Base-by-base conservation (phyloP, 2,797 vertebrate genomes). In the Pantherophis alleghaniensis region DNA sequence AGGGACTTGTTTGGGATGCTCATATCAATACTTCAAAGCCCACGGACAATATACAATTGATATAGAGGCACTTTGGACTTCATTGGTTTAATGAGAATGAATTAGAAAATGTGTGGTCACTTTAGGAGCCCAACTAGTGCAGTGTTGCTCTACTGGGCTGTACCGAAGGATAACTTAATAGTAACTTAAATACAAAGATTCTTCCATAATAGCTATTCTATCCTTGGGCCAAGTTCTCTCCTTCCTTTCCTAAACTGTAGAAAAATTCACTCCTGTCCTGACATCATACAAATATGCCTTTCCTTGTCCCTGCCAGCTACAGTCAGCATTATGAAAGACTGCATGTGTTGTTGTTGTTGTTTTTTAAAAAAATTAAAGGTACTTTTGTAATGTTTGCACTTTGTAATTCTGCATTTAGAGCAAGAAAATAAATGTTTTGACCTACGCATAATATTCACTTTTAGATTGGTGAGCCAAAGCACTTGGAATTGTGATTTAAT, bases 351-450 rank as follows among this genome's bases (percentile, higher is more conserved):
- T 28, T 66, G 11, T 66, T 9, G 51, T 53, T 53, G 18, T 18
- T 74, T 51, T 26, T 9, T 86, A 18, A 69, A 69, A 69, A 69
- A 56, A 86, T 56, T 61, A 90, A 42, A 66, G 61, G 37, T 55
- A 93, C 32, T 42, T 47, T 42, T 79, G 2, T 56, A n/a, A 7
- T 42, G n/a, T 61, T 60, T 88, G 24, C 22, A 56, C 12, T 53
- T 90, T 56, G 24, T 28, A 55, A 22, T 56, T 90, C 22, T 47
- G 91, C 37, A 92, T 24, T 57, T 90, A 94, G 26, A 28, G 89
- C 26, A 90, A 95, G 93, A 26, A 42, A 87, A 88, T 90, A 93
- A 53, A 79, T 83, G 22, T 28, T 63, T 56, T 59, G 20, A 90
- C 51, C 28, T 74, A 87, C 53, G 55, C 13, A 60, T 59, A 88